These are phyloP conservation scores for Lepetodrilus schrolli DNA, from an alignment of 2,888 invertebrate species.

Conservation along the genomic window DNA sequence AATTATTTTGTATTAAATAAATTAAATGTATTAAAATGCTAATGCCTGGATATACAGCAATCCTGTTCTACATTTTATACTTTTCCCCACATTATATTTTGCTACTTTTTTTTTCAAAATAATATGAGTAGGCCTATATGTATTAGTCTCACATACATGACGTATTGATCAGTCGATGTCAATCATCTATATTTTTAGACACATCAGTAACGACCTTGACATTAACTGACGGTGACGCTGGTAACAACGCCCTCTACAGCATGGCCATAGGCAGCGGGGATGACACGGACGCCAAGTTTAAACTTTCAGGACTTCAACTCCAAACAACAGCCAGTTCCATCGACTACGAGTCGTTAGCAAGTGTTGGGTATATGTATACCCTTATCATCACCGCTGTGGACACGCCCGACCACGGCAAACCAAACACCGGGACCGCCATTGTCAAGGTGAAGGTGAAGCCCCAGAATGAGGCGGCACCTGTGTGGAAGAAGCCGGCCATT, in stretches of 20 bases:
- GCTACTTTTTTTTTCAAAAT: no score
- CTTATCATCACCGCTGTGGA: slow-evolving; percentile 8
- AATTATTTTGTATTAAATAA: no score
- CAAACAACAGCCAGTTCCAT: background rate
- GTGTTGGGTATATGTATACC: background rate
- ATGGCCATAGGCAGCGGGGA: background rate
- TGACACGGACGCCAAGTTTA: background rate
- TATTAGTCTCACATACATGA: no score
- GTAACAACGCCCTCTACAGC: background rate
- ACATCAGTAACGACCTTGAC: background rate
- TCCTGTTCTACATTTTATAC: background rate
- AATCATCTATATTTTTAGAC: no score
- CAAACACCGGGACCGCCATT: background rate
- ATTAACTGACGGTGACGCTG: background rate
- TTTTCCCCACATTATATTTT: background rate
- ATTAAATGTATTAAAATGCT: no score
- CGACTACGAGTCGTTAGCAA: background rate
- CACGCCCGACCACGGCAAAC: slow-evolving; percentile 4
- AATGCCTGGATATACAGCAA: background rate
- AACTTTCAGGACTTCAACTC: background rate
- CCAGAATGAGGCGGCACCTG: slow-evolving; percentile 3
- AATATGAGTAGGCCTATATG: no score
- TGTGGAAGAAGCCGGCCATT: background rate
- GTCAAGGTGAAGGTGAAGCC: slow-evolving; percentile 16
- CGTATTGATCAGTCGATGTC: no score